phyloP scores from a whole-genome alignment of 2,888 invertebrate species.

The Apotomis turbidana region DNA sequence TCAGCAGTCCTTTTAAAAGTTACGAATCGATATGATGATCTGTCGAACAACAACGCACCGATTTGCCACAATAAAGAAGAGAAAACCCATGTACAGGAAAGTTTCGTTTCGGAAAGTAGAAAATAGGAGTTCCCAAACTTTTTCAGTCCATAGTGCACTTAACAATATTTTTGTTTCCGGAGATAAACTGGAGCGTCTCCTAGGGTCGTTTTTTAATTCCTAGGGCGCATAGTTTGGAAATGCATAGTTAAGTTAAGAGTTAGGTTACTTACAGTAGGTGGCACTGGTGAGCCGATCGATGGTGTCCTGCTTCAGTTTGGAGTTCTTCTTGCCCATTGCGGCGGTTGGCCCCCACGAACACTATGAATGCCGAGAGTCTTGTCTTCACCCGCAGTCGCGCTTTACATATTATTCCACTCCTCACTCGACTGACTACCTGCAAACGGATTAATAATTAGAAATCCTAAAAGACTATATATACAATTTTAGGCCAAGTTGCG shows the following conservation, averaged over 20 bases:
- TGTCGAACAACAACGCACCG: no score
- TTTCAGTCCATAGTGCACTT: no score
- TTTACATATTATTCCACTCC: slow-evolving; percentile 71
- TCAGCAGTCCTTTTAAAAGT: no score
- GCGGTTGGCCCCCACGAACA: slow-evolving; percentile 47
- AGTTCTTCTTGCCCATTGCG: slow-evolving; percentile 97
- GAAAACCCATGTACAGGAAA: no score
- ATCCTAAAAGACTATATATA: neutral
- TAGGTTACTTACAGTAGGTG: slow-evolving; percentile 93
- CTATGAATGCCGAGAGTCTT: slow-evolving; percentile 52
- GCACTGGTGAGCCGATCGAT: slow-evolving; percentile 95
- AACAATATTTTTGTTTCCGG: no score
- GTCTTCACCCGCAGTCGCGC: slow-evolving; percentile 58
- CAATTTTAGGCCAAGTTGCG: no score
- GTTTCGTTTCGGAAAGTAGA: no score
- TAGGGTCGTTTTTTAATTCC: no score
- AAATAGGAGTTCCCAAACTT: no score
- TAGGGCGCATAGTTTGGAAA: neutral
- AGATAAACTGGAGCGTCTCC: no score
- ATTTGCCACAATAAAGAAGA: no score
- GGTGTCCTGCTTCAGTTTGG: slow-evolving; percentile 97
- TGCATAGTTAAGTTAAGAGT: neutral
- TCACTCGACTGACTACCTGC: slow-evolving; percentile 60
- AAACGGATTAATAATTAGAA: slow-evolving; percentile 50
- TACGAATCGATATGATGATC: no score